Base-by-base conservation (phyloP, 2,113 vertebrate genomes). In the Proterorhinus semilunaris region DNA sequence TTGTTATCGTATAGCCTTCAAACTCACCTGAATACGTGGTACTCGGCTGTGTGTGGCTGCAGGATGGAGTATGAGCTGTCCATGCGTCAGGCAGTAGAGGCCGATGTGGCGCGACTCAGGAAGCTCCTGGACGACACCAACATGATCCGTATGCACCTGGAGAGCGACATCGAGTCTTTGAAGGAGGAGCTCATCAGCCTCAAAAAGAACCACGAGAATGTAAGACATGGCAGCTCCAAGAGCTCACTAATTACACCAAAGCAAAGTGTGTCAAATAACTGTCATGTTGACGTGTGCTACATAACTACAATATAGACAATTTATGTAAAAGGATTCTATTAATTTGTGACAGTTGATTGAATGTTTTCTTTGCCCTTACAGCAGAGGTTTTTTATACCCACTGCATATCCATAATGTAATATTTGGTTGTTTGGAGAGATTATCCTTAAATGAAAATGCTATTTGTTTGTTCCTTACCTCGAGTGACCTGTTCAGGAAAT, bases 181-280 rank as follows among this genome's bases (percentile, higher is more conserved):
- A 93, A 86, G 72, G 95, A 96, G 79, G 95, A 98, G 80, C 10
- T 96, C 78, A 80, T 96, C 48, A 90, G 2, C 45, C 86, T 97
- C 10, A 95, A 67, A 87, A 96, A 88, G 89, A 95, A 91, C 81
- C 96, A 98, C 0, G 87, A 93, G 27, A 84, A 79, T 85, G 96
- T 97, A 78, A 88, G 82, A 58, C 27, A 36, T 36, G 55, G 36
- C 10, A 10, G 21, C 53, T 55, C 53, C 5, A 55, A 27, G 36
- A 6, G 3, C 11, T 12, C 10, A 42, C 13, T 13, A 36, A 13
- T 21, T 21, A 21, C 21, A 21, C 21, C 21, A 21, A 21, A 21
- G 21, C 21, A 21, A 21, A 21, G 21, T 21, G 1, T 2, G 21
- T 21, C 21, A 21, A 21, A 21, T 21, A 2, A 21, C 21, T 21